Evolutionary conservation across 2,888 invertebrate species (phyloP).

Genomic region (Pilophorus perplexus): DNA sequence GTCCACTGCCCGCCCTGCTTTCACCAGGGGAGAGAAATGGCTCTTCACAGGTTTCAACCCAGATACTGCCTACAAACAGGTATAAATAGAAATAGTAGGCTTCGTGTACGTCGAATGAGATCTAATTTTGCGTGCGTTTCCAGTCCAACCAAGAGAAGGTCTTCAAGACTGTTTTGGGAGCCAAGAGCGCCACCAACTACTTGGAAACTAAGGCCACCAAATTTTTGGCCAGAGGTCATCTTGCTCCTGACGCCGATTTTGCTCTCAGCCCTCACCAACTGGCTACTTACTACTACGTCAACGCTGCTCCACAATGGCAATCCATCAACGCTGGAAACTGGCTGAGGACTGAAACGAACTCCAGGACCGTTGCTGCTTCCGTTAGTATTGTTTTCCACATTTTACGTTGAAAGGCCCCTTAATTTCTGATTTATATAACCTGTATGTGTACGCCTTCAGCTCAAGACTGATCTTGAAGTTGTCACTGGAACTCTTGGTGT

Average conservation of each 20-base stretch:
- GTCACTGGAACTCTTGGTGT: slow-evolving; percentile 55
- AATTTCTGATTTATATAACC: too few species aligned
- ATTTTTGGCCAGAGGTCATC: slow-evolving; percentile 56
- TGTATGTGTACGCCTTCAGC: too few species aligned
- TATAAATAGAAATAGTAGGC: slow-evolving; percentile 4
- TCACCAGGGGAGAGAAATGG: slow-evolving; percentile 45
- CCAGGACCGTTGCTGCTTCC: slow-evolving; percentile 52
- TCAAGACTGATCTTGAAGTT: slow-evolving; percentile 52
- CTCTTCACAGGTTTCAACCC: slow-evolving; percentile 47
- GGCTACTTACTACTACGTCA: slow-evolving; percentile 57
- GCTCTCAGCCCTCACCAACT: slow-evolving; percentile 55
- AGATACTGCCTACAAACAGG: slow-evolving; percentile 46
- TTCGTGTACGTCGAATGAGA: neutral
- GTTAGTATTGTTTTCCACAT: slow-evolving; percentile 46
- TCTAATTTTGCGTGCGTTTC: neutral
- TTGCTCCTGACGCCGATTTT: slow-evolving; percentile 58
- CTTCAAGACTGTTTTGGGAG: slow-evolving; percentile 39
- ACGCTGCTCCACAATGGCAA: slow-evolving; percentile 58
- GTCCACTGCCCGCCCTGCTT: slow-evolving; percentile 43
- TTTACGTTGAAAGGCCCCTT: too few species aligned
- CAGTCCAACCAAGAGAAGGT: slow-evolving; percentile 45
- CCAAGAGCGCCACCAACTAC: slow-evolving; percentile 32
- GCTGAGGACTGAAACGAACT: slow-evolving; percentile 54
- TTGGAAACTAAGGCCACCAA: slow-evolving; percentile 47
- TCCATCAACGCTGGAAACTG: slow-evolving; percentile 57